Evolutionary conservation across 2,888 invertebrate genomes (phyloP).

Genomic region (Acrobasis repandana): DNA sequence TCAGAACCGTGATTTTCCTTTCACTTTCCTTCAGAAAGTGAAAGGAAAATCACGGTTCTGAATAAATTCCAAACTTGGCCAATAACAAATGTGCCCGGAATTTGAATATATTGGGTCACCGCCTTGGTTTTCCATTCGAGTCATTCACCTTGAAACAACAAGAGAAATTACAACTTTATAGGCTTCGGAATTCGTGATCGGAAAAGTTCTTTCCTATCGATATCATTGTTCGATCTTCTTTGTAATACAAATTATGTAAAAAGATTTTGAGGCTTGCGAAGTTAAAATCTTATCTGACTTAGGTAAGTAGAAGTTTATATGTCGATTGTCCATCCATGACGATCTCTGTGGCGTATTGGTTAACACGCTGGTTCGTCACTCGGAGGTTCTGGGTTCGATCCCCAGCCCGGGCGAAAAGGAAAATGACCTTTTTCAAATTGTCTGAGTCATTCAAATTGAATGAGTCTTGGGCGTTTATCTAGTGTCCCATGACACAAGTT

Average conservation of each 20-base stretch:
- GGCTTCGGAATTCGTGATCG: conserved; percentile 14
- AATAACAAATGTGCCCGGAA: conserved; percentile 19
- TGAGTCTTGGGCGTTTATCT: too few relatives aligned
- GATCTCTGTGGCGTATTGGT: too few relatives aligned
- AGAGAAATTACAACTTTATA: conserved; percentile 20
- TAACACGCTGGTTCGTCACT: too few relatives aligned
- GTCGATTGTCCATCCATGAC: too few relatives aligned
- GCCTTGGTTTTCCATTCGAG: conserved; percentile 5
- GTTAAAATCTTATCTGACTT: too few relatives aligned
- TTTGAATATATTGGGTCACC: conserved; percentile 18
- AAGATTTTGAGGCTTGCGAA: neutral
- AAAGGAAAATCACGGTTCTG: conserved; percentile 12
- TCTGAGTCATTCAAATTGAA: too few relatives aligned
- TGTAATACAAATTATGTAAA: neutral
- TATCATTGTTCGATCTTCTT: neutral
- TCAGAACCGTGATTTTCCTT: conserved; percentile 10
- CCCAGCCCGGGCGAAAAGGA: too few relatives aligned
- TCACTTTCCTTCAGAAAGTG: conserved; percentile 22
- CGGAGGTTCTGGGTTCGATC: too few relatives aligned
- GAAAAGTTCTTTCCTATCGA: conserved; percentile 3
- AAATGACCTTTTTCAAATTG: too few relatives aligned
- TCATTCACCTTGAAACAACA: conserved; percentile 17
- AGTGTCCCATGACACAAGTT: too few relatives aligned
- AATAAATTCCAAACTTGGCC: conserved; percentile 19
- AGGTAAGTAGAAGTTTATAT: too few relatives aligned